Base-by-base conservation (phyloP, 2,797 vertebrate species). In the Lophius americanus region DNA sequence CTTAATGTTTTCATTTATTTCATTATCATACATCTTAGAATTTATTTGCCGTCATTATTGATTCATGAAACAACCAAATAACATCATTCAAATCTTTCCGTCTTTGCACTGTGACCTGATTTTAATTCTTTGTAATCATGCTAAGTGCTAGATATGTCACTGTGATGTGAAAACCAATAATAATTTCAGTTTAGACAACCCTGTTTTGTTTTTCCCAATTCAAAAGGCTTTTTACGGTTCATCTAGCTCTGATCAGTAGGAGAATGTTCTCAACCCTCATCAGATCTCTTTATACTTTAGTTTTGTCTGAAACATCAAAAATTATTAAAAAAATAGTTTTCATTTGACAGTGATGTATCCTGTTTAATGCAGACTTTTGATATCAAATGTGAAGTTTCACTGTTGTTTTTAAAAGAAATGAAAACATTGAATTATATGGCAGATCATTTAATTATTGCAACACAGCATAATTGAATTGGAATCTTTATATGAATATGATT, bases 181-280 rank as follows among this genome's bases (percentile, higher is more conserved):
- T 13, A 12, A 36, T 35, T 10, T 13, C 23, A 23, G 23, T 11
- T 13, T 12, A 14, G 11, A 41, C 10, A 50, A 33, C 2, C 2
- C 33, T 42, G 10, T 39, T 33, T 38, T 53, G 23, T 51, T 53
- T 53, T n/a, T 53, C 43, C 60, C 9, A 67, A 37, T 7, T 10
- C 1, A n/a, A 32, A 32, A 12, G 11, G 2, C 36, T 52, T 51
- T 54, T 36, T 36, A 58, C 35, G 12, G 36, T 37, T 60, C n/a
- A 48, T 60, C 37, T 32, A 32, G 13, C 49, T 44, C 33, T 6
- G 9, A 55, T 33, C 43, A 50, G 9, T 2, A 41, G 13, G 36
- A 12, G 5, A 38, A 14, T 38, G 14, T 35, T 48, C 4, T 49
- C 7, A 43, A n/a, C 6, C 7, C 8, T n/a, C 37, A 38, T 13